These are phyloP conservation scores for Papilio helenus DNA, from an alignment of 1,140 invertebrate species.

Conservation along the genomic window DNA sequence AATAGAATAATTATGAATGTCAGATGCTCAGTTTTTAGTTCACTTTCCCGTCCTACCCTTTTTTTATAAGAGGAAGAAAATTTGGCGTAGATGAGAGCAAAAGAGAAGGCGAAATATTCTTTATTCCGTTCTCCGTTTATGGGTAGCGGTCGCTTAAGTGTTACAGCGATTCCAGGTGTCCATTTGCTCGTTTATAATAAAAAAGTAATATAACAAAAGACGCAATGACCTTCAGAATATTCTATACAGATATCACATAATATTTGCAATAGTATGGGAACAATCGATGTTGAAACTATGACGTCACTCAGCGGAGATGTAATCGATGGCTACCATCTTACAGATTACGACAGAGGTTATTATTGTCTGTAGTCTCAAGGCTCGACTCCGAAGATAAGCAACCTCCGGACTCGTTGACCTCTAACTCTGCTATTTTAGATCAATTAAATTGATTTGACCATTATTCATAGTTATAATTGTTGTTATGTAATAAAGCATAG, in stretches of 20 bases:
- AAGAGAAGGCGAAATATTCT: no score
- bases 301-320: background rate
- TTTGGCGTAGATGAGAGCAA: no score
- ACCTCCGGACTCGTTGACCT: background rate
- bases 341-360: slow-evolving; percentile 12
- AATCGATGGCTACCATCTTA: background rate
- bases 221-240: background rate
- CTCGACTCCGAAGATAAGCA: background rate
- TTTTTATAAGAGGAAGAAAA: no score
- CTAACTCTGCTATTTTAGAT: slow-evolving; percentile 22
- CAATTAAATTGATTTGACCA: slow-evolving; percentile 14
- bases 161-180: no score
- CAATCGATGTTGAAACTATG: slow-evolving; percentile 1
- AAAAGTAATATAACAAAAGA: no score
- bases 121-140: no score
- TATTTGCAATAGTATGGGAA: background rate
- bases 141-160: no score
- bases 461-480: background rate
- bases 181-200: no score
- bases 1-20: no score
- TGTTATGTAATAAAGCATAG: background rate
- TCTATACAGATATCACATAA: background rate
- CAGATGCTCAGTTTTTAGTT: no score
- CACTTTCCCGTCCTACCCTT: no score
- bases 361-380: background rate